Evolutionary conservation across 2,113 vertebrate genomes (phyloP).

Genomic region (Okapia johnstoni): DNA sequence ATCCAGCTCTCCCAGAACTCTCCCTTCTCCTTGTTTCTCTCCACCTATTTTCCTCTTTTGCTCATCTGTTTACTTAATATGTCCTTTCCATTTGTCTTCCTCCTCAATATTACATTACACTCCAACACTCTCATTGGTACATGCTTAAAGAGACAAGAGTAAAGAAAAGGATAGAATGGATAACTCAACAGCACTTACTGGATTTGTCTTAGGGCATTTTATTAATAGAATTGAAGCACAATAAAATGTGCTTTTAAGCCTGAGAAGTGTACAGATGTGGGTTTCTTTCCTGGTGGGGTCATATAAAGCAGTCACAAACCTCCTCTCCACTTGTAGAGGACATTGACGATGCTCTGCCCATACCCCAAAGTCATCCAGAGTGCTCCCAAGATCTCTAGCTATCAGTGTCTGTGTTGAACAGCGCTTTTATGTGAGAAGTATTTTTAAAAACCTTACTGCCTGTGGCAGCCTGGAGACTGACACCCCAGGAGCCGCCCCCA

Average conservation of each 20-base stretch:
- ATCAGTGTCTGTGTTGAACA: background rate
- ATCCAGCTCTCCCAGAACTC: background rate
- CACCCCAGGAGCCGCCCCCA: background rate
- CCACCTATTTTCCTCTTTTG: background rate
- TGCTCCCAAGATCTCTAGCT: background rate
- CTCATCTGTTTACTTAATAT: background rate
- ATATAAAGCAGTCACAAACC: background rate
- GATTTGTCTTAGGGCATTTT: background rate
- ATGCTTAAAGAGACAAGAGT: background rate
- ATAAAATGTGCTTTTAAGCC: background rate
- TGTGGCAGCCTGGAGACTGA: background rate
- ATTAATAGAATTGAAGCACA: background rate
- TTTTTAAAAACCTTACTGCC: background rate
- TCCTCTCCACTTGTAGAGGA: background rate
- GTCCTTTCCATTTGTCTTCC: background rate
- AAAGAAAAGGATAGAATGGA: background rate
- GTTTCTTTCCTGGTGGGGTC: background rate
- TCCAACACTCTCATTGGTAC: background rate
- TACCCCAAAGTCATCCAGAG: background rate
- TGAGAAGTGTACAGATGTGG: background rate
- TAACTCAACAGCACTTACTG: background rate
- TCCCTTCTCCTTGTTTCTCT: background rate
- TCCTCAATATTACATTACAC: background rate
- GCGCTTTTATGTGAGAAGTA: background rate
- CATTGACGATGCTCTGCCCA: fast-evolving